phyloP scores from a whole-genome alignment of 2,888 invertebrate species.

The Ischnura elegans region DNA sequence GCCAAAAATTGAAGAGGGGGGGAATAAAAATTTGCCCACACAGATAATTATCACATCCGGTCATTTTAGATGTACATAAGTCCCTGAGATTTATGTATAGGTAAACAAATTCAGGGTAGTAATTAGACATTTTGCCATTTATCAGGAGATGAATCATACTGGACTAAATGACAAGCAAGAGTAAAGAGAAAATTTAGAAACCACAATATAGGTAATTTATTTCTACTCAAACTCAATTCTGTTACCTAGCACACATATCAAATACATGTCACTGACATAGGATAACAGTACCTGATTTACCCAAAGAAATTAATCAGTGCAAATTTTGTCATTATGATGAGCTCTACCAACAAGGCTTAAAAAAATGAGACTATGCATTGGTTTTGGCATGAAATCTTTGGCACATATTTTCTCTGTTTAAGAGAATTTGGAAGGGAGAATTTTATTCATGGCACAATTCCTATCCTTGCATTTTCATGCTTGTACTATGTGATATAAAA shows the following conservation, averaged over 20 bases:
- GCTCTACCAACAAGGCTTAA: background rate
- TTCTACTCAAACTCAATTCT: slow-evolving; percentile 13
- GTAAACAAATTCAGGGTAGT: no score
- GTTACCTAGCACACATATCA: slow-evolving; percentile 11
- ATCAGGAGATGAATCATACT: no score
- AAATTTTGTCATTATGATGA: background rate
- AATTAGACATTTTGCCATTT: no score
- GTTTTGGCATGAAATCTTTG: slow-evolving; percentile 19
- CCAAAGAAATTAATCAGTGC: background rate
- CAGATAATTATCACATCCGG: no score
- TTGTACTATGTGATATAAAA: slow-evolving; percentile 16
- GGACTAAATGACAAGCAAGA: background rate
- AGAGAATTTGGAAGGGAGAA: background rate
- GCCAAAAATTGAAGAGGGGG: no score
- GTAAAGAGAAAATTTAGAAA: background rate
- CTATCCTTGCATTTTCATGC: background rate
- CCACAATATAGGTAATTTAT: slow-evolving; percentile 29
- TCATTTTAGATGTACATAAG: no score
- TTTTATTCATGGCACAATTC: background rate
- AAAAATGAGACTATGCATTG: background rate
- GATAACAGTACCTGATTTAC: background rate
- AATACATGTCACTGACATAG: slow-evolving; percentile 6
- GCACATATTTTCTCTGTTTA: background rate
- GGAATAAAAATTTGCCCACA: no score
- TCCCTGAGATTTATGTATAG: no score